A percentile compares a stretch with the other conserved stretches of the same genome.
Conservation (phyloP, 2,113 vertebrate species). For the Sceloporus undulatus region DNA sequence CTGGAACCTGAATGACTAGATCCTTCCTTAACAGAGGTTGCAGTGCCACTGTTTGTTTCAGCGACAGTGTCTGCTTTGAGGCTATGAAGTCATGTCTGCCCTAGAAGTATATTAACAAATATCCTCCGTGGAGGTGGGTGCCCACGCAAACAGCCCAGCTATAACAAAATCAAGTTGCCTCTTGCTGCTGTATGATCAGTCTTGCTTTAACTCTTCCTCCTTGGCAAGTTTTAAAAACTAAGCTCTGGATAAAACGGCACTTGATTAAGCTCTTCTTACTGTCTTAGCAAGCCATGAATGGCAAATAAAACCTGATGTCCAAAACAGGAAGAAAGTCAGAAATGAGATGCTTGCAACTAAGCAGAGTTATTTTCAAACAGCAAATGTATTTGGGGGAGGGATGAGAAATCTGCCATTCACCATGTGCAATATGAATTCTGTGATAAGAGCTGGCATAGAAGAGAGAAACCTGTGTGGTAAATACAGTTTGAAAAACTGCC, state of each 20-base stretch:
- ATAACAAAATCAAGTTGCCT: constrained; percentile 31
- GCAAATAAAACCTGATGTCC: not conserved
- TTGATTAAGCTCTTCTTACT: constrained; percentile 16
- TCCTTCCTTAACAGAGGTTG: constrained; percentile 41
- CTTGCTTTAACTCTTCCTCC: not conserved
- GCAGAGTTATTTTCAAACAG: not conserved
- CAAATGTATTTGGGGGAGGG: too few species aligned
- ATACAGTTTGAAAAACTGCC: not conserved
- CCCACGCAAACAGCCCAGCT: constrained; percentile 65
- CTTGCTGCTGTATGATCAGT: constrained; percentile 32
- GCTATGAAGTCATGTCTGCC: constrained; percentile 77
- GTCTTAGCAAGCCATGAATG: constrained; percentile 15
- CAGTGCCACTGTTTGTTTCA: constrained; percentile 40
- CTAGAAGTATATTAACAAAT: constrained; percentile 63
- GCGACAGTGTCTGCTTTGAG: constrained; percentile 47
- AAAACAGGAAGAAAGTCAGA: not conserved
- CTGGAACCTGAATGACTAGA: constrained; percentile 43
- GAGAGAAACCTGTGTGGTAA: not conserved
- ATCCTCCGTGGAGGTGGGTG: constrained; percentile 67
- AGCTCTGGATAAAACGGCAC: constrained; percentile 23
- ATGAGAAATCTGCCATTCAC: not conserved
- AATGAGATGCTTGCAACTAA: not conserved
- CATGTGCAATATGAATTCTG: not conserved
- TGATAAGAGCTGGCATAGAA: not conserved
- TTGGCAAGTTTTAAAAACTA: not conserved